Percentiles rank a stretch among this genome's conserved stretches.
phyloP scores from a whole-genome alignment of 53 echinoderm and acorn worm genomes.

The Arbacia lixula region DNA sequence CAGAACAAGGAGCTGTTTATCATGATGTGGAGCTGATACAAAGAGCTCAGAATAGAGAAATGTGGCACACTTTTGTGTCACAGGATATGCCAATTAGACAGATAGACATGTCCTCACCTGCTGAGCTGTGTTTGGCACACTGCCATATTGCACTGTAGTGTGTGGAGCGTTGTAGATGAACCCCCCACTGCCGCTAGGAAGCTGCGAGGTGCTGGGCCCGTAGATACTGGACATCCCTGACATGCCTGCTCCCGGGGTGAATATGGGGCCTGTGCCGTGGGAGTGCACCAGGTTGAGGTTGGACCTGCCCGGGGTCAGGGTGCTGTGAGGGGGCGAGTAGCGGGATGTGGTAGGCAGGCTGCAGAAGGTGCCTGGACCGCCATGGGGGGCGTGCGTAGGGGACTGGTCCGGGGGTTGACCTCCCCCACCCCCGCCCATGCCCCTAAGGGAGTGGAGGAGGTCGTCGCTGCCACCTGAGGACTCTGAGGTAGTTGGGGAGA shows the following conservation, averaged over 20 bases:
- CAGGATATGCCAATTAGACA: no score
- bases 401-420: conserved; percentile 21
- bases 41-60: no score
- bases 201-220: conserved; percentile 32
- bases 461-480: conserved; percentile 52
- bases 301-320: conserved; percentile 46
- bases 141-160: conserved; percentile 69
- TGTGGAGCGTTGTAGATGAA: conserved; percentile 65
- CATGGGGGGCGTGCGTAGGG: conserved; percentile 50
- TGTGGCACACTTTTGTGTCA: no score
- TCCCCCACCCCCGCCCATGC: no score
- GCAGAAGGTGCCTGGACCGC: conserved; percentile 27
- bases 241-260: conserved; percentile 23
- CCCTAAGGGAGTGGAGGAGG: conserved; percentile 3
- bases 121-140: conserved; percentile 73
- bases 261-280: background rate
- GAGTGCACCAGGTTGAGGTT: conserved; percentile 54
- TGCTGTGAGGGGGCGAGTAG: conserved; percentile 69
- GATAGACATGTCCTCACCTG: conserved; percentile 63
- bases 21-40: no score
- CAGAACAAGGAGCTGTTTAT: no score
- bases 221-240: conserved; percentile 28
- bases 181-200: background rate
- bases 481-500: conserved; percentile 46
- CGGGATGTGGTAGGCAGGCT: conserved; percentile 70